Conservation (phyloP, 2,888 invertebrate genomes). For the Lagria hirta region DNA sequence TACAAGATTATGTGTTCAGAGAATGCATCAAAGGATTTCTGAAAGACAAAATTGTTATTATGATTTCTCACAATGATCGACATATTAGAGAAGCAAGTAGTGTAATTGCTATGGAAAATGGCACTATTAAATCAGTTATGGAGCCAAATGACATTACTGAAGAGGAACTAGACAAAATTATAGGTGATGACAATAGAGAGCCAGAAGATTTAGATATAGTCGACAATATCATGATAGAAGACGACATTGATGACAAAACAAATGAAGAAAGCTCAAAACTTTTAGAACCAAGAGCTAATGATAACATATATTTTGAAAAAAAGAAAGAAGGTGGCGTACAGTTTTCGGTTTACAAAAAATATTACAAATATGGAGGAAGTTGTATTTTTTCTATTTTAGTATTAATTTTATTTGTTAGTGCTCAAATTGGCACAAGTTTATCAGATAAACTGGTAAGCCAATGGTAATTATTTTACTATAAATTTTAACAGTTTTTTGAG, state of each 20-base stretch:
- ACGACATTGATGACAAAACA: background rate
- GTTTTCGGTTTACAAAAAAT: constrained; percentile 38
- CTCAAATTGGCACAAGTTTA: constrained; percentile 34
- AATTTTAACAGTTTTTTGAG: constrained; percentile 13
- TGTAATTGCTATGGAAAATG: constrained; percentile 53
- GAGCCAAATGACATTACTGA: constrained; percentile 37
- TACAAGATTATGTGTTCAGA: constrained; percentile 37
- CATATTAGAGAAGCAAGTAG: constrained; percentile 38
- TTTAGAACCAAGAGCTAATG: constrained; percentile 17
- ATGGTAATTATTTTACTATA: constrained; percentile 40
- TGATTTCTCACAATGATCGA: constrained; percentile 37
- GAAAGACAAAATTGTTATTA: constrained; percentile 37
- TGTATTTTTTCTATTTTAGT: constrained; percentile 31
- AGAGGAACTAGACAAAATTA: constrained; percentile 11
- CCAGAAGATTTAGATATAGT: constrained; percentile 1
- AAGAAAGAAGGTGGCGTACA: constrained; percentile 39
- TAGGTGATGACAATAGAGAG: constrained; percentile 3
- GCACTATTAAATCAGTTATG: constrained; percentile 21
- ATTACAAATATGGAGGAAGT: constrained; percentile 40
- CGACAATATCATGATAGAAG: constrained; percentile 7
- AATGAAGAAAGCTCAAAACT: constrained; percentile 3
- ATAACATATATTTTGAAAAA: constrained; percentile 39
- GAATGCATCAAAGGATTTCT: constrained; percentile 39
- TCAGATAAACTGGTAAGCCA: constrained; percentile 37
- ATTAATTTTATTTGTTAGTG: constrained; percentile 32